Base-by-base conservation (phyloP, 2,888 invertebrate genomes). In the Tetramorium bicarinatum region DNA sequence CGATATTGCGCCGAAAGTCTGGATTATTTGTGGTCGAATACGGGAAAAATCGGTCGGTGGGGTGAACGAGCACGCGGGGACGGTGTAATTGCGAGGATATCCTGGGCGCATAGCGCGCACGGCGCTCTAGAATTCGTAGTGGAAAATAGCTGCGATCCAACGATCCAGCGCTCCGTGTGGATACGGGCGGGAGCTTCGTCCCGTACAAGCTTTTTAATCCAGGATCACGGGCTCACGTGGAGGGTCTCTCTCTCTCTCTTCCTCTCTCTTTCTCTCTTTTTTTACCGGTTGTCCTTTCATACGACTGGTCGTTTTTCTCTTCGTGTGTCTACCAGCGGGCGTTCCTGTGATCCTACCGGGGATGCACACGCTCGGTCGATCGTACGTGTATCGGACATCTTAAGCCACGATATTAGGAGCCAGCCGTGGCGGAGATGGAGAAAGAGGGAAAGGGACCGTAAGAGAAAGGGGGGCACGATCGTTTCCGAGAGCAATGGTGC, bases 341-440 rank as follows among this genome's bases (percentile, higher is more conserved):
- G 76, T 71, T 54, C 75, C 76, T 67, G 71, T 71, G 83, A 84
- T 83, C 66, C 77, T 80, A 52, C 21, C 67, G 66, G 47, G 52
- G 77, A 87, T 82, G 83, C 81, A 79, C 80, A 59, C 29, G 86
- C 52, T 56, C 74, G 86, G 66, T 81, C 87, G 87, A 86, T 85
- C 82, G 84, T 88, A 87, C 86, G 83, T 86, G 87, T 89, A 87
- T 88, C 86, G 85, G 86, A 88, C 88, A 84, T 89, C 89, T 89
- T 85, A 84, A 89, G 88, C 88, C 82, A 77, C 83, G 88, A 89
- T 89, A 89, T 89, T 89, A 88, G 87, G 83, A 86, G 82, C 64
- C 41, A 61, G n/a, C 52, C n/a, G 44, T 49, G n/a, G n/a, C 25
- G 49, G 9, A 67, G 59, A 47, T 83, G 81, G 77, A 76, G 75